A percentile compares a stretch with the other conserved stretches of the same genome.
phyloP scores from a whole-genome alignment of 2,888 invertebrate species.

The Ypsolopha sequella region DNA sequence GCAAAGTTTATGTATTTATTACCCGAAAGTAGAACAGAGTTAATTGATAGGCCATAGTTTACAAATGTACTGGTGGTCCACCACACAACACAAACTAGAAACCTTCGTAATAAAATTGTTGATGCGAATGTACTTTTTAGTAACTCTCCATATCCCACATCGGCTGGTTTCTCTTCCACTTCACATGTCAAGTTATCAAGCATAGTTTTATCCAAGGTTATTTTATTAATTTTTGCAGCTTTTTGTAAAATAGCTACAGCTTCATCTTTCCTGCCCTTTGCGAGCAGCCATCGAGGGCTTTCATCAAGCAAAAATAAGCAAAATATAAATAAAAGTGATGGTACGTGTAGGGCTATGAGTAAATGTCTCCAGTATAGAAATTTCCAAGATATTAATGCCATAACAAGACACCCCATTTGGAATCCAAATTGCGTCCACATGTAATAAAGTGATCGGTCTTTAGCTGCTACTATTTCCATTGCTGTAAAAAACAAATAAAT shows the following conservation, averaged over 20 bases:
- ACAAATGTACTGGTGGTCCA: slow-evolving; percentile 72
- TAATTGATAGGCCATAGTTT: slow-evolving; percentile 77
- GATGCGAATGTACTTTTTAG: slow-evolving; percentile 38
- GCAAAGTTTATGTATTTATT: slow-evolving; percentile 78
- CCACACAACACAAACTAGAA: slow-evolving; percentile 30
- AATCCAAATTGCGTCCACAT: slow-evolving; percentile 65
- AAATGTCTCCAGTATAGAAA: slow-evolving; percentile 72
- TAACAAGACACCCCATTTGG: slow-evolving; percentile 68
- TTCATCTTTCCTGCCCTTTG: slow-evolving; percentile 67
- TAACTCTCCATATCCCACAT: neutral
- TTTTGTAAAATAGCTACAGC: slow-evolving; percentile 64
- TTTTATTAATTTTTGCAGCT: slow-evolving; percentile 43
- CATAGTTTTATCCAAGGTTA: slow-evolving; percentile 6
- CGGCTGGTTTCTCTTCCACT: slow-evolving; percentile 3
- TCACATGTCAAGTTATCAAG: neutral
- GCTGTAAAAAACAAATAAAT: slow-evolving; percentile 38
- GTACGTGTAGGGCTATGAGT: slow-evolving; percentile 71
- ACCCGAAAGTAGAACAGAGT: slow-evolving; percentile 74
- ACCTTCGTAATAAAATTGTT: slow-evolving; percentile 31
- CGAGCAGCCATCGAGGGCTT: slow-evolving; percentile 65
- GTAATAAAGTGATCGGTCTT: slow-evolving; percentile 66
- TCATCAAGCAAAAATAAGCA: slow-evolving; percentile 64
- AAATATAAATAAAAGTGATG: slow-evolving; percentile 68
- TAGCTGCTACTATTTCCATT: slow-evolving; percentile 72
- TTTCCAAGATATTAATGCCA: slow-evolving; percentile 72